A percentile compares a stretch with the other conserved stretches of the same genome.
Evolutionary conservation across 35 echinoderm and acorn worm genomes (phyloP).

Genomic region (Hemicentrotus pulcherrimus): DNA sequence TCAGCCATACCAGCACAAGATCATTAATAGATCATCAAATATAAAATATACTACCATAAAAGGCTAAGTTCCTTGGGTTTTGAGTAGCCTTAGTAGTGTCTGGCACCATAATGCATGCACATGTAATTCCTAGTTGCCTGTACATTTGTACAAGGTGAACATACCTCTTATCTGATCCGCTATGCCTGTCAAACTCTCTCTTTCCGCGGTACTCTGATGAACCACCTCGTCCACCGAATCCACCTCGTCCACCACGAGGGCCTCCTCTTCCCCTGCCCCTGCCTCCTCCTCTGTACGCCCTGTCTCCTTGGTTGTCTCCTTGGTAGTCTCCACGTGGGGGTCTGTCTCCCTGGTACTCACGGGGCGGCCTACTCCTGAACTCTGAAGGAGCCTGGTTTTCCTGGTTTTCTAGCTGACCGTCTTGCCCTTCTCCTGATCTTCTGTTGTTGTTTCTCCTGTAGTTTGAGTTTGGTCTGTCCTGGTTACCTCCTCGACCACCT

Average conservation of each 20-base stretch:
- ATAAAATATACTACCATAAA: too few relatives aligned
- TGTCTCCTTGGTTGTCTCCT: conserved; percentile 70
- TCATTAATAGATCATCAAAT: too few relatives aligned
- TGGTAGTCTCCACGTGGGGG: conserved; percentile 43
- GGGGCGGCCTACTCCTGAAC: conserved; percentile 62
- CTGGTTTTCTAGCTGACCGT: conserved; percentile 74
- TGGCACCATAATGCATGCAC: background rate
- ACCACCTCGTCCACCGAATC: conserved; percentile 56
- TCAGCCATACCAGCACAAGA: too few relatives aligned
- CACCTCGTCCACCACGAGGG: conserved; percentile 58
- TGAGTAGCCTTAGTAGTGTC: too few relatives aligned
- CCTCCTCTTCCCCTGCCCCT: conserved; percentile 61
- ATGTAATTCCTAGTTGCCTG: background rate
- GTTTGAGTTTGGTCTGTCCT: conserved; percentile 34
- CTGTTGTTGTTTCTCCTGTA: conserved; percentile 31
- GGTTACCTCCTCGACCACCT: conserved; percentile 63
- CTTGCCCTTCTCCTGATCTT: conserved; percentile 60
- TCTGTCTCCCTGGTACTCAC: conserved; percentile 55
- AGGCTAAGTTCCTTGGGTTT: too few relatives aligned
- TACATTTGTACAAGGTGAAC: background rate
- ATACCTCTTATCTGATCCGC: conserved; percentile 95
- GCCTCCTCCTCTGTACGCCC: conserved; percentile 38
- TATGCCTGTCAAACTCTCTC: conserved; percentile 95
- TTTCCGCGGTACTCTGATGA: conserved; percentile 74
- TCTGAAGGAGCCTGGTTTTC: conserved; percentile 87